These are phyloP conservation scores for Pristis pectinata DNA, from an alignment of 2,797 vertebrate species.

Conservation along the genomic window DNA sequence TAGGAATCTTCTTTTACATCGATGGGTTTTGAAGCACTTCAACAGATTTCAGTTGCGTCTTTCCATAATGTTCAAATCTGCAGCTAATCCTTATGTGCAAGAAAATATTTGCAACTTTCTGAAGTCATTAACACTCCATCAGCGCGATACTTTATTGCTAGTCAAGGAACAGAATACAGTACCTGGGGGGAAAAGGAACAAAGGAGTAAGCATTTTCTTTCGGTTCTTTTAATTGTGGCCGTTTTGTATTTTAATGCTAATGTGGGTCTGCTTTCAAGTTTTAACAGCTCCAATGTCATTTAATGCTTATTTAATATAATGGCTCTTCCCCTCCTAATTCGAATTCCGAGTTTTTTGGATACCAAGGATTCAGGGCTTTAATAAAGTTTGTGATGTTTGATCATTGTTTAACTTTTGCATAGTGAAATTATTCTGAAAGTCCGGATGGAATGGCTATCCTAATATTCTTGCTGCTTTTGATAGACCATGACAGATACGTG, in stretches of 20 bases:
- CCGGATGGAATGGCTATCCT: background rate
- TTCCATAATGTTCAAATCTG: background rate
- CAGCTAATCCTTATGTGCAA: background rate
- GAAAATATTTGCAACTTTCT: background rate
- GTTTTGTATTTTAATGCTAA: constrained; percentile 23
- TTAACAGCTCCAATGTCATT: background rate
- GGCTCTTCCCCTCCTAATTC: background rate
- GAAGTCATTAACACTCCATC: background rate
- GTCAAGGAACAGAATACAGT: background rate
- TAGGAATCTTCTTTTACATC: background rate
- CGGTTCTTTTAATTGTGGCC: constrained; percentile 3
- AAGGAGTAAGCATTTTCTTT: background rate
- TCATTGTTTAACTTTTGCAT: background rate
- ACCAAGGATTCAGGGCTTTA: background rate
- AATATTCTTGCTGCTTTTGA: background rate
- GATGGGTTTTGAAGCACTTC: background rate
- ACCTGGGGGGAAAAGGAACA: background rate
- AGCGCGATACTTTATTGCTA: background rate
- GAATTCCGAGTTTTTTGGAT: background rate
- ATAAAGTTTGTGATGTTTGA: background rate
- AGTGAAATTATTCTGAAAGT: background rate
- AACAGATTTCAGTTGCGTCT: background rate
- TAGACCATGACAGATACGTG: background rate
- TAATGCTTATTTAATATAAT: no score
- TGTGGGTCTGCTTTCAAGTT: background rate